Evolutionary conservation across 1,140 invertebrate species (phyloP), one percentile per base, ranked within the genome.

Genomic region (Lepidurus couesii): DNA sequence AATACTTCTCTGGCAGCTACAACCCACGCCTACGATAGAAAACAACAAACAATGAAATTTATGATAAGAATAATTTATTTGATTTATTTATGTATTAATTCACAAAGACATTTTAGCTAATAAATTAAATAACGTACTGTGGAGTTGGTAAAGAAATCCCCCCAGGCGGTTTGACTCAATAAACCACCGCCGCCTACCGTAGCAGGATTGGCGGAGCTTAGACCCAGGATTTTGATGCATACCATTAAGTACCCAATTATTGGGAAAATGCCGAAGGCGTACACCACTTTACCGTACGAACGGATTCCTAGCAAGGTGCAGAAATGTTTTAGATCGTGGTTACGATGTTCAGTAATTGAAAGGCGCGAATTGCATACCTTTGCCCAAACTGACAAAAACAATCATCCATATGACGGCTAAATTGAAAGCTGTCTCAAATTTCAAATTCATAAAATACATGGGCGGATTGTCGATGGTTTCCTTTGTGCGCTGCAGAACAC

Each of bases 321-420:
- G 76, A 26, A 75, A 11, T 24, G 0, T 75, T 80, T 45, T 79
- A 65, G 34, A 7, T 21, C 43, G 24, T 47, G 76, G 24, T 73
- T 79, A 75, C 53, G 42, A 13, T 21, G 13, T 78, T 44, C 21
- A 9, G 75, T 5, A 78, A 7, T 34, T 34, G 6, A 13, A 9
- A 73, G 42, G 65, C 10, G 0, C 34, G 21, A 65, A 10, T 73
- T 74, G 42, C 5, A 75, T 80, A 90, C 90, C 94, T 90, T 95
- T 95, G 84, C 93, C 94, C 4, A 96, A 87, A n/a, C 91, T 91
- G 10, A 96, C 89, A 82, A 95, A 96, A 11, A 95, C 90, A 45
- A 94, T 91, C 88, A 94, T 92, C 95, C 95, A 97, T 16, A 96
- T 90, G 5, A 96, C 90, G 1, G 92, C 92, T 82, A 96, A 87